Percentiles rank a stretch among this genome's conserved stretches.
Conservation (phyloP, 2,888 invertebrate species). For the Drosophila stalkeri region DNA sequence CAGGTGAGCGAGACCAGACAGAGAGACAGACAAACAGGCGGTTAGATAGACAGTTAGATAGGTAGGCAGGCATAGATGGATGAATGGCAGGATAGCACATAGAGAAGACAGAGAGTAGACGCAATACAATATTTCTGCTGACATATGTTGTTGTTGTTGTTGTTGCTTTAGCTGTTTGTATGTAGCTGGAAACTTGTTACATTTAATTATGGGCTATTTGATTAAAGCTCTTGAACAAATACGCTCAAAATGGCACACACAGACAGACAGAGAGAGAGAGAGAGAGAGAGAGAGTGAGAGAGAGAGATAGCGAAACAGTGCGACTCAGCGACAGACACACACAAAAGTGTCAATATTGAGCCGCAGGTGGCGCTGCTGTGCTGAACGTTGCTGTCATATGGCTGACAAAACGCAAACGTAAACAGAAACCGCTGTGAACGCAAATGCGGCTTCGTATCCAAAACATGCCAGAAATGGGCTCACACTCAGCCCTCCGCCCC, state of each 20-base stretch:
- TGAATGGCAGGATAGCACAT: conserved; percentile 6
- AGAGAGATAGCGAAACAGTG: background rate
- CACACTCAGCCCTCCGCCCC: background rate
- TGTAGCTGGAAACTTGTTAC: conserved; percentile 50
- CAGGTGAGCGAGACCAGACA: background rate
- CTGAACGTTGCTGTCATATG: conserved; percentile 61
- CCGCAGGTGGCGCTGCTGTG: conserved; percentile 67
- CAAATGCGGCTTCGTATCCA: conserved; percentile 66
- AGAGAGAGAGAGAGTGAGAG: background rate
- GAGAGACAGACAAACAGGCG: background rate
- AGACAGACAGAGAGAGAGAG: background rate
- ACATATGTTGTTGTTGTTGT: conserved; percentile 11
- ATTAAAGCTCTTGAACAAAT: conserved; percentile 62
- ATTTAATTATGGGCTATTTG: conserved; percentile 71
- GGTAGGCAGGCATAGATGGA: conserved; percentile 10
- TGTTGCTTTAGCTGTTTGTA: conserved; percentile 10
- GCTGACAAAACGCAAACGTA: conserved; percentile 75
- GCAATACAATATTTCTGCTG: conserved; percentile 13
- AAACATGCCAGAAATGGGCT: conserved; percentile 46
- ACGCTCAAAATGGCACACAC: conserved; percentile 28
- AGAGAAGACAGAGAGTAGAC: background rate
- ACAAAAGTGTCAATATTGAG: conserved; percentile 69
- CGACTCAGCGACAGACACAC: conserved; percentile 6
- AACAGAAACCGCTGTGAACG: conserved; percentile 68
- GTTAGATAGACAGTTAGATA: conserved; percentile 12